phyloP scores from a whole-genome alignment of 1,140 invertebrate genomes.

The Drosophila suzukii region DNA sequence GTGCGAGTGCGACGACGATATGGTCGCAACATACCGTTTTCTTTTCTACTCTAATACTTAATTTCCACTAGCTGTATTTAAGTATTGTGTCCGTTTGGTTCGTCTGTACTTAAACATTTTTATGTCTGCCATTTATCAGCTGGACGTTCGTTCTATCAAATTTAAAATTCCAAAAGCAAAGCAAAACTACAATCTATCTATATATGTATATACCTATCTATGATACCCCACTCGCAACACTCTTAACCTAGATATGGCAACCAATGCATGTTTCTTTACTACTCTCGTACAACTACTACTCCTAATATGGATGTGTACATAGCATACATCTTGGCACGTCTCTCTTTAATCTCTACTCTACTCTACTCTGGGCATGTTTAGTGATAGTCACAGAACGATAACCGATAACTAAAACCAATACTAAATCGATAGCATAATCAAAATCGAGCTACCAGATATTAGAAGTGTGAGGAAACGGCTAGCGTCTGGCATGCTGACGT shows the following conservation, averaged over 20 bases:
- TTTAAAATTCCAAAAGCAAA: conserved; percentile 75
- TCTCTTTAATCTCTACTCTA: conserved; percentile 47
- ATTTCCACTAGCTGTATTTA: conserved; percentile 75
- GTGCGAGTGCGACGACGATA: conserved; percentile 56
- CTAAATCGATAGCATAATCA: background rate
- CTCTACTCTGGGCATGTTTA: conserved; percentile 60
- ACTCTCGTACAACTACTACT: conserved; percentile 34
- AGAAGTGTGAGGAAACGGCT: conserved; percentile 12
- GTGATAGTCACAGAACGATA: conserved; percentile 54
- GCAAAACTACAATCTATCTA: conserved; percentile 54
- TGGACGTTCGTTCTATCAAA: conserved; percentile 65
- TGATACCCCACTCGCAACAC: conserved; percentile 42
- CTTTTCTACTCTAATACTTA: conserved; percentile 66
- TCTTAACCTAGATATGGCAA: conserved; percentile 50
- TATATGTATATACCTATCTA: conserved; percentile 55
- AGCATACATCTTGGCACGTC: conserved; percentile 49
- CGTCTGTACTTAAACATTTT: conserved; percentile 84
- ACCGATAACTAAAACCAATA: conserved; percentile 5
- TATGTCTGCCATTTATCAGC: conserved; percentile 81
- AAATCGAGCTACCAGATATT: conserved; percentile 1
- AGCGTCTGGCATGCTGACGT: conserved; percentile 10
- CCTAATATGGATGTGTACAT: conserved; percentile 43
- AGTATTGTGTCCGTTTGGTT: conserved; percentile 83
- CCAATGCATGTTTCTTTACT: conserved; percentile 69
- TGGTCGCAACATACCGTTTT: conserved; percentile 70